Conservation (phyloP, 2,113 vertebrate species). For the Brachyhypopomus occidentalis region DNA sequence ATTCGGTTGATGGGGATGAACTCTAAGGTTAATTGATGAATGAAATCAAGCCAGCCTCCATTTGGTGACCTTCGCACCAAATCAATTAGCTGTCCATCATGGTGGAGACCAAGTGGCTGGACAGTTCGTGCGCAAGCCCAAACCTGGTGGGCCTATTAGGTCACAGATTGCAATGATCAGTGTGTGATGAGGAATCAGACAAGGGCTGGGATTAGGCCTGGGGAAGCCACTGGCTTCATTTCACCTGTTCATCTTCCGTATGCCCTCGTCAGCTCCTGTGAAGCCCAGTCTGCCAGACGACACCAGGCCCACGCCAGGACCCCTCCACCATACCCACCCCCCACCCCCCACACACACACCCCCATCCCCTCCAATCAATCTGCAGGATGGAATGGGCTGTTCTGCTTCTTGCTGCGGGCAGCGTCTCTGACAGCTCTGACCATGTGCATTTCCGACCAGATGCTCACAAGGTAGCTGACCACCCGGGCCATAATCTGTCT, state of each 20-base stretch:
- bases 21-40: constrained; percentile 54
- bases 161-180: constrained; percentile 60
- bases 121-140: constrained; percentile 32
- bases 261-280: constrained; percentile 47
- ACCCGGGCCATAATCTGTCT: constrained; percentile 18
- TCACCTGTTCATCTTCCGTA: constrained; percentile 59
- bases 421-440: constrained; percentile 43
- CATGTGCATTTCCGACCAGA: constrained; percentile 16
- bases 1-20: constrained; percentile 48
- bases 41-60: constrained; percentile 44
- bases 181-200: constrained; percentile 62
- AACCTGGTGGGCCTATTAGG: constrained; percentile 60
- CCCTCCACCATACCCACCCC: constrained; percentile 1
- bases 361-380: constrained; percentile 24
- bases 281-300: constrained; percentile 38
- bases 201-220: constrained; percentile 50
- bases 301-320: constrained; percentile 3
- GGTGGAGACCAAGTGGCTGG: constrained; percentile 26
- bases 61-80: constrained; percentile 43
- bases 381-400: constrained; percentile 8
- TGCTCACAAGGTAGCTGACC: background rate
- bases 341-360: constrained; percentile 10
- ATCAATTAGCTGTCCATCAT: constrained; percentile 61
- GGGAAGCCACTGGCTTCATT: constrained; percentile 62
- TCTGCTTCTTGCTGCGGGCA: constrained; percentile 13